Evolutionary conservation across 2,797 vertebrate species (phyloP).

Genomic region (Eurystomus glaucurus): DNA sequence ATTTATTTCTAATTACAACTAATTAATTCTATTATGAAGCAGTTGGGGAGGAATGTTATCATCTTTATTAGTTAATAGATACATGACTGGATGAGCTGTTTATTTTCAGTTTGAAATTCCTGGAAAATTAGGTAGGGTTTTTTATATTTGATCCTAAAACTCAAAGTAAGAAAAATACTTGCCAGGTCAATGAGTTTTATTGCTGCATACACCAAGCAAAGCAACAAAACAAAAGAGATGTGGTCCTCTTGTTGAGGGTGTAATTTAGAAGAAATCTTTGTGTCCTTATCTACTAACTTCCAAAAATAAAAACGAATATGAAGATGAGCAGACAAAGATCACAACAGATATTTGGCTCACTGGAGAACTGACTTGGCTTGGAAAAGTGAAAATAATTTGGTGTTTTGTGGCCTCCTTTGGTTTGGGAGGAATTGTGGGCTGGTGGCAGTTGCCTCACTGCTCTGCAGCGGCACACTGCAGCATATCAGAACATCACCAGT

Average conservation of each 20-base stretch:
- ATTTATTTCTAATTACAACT: constrained; percentile 3
- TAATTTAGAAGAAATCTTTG: not conserved
- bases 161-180: not conserved
- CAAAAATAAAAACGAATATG: not conserved
- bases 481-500: fast-evolving
- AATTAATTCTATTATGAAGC: not conserved
- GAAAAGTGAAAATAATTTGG: not conserved
- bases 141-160: not conserved
- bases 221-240: not conserved
- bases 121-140: not conserved
- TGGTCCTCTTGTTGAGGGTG: not conserved
- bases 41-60: not conserved
- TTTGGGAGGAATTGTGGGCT: not conserved
- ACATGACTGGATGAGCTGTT: not conserved
- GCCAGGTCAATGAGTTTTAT: not conserved
- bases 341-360: not conserved
- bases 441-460: not conserved
- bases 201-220: not conserved
- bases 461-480: not conserved
- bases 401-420: not conserved
- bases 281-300: not conserved
- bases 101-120: not conserved
- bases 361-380: not conserved
- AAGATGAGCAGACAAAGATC: not conserved
- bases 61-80: not conserved